Conservation (phyloP, 2,797 vertebrate species). For the Chaenodraco wilsoni region DNA sequence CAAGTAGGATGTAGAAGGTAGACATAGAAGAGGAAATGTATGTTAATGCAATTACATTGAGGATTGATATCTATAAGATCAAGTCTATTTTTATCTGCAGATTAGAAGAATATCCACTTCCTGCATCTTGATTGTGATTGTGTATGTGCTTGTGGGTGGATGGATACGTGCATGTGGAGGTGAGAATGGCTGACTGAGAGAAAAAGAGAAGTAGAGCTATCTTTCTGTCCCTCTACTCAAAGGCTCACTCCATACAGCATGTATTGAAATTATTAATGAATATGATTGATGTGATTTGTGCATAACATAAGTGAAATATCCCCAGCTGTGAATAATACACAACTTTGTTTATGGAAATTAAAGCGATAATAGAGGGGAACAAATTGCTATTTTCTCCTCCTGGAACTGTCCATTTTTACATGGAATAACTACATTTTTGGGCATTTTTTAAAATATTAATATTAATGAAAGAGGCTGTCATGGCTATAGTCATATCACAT, state of each 20-base stretch:
- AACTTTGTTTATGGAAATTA: not conserved
- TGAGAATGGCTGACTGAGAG: conserved; percentile 33
- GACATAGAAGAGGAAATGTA: conserved; percentile 22
- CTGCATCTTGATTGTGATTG: conserved; percentile 7
- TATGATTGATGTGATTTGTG: conserved; percentile 25
- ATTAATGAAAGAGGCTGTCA: too few species aligned
- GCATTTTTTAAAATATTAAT: too few species aligned
- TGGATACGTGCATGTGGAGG: not conserved
- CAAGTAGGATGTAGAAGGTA: conserved; percentile 35
- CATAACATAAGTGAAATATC: not conserved
- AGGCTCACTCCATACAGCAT: conserved; percentile 21
- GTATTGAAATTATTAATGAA: conserved; percentile 19
- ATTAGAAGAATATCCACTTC: conserved; percentile 10
- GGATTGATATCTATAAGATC: conserved; percentile 18
- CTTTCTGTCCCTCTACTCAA: conserved; percentile 1
- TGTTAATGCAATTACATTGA: conserved; percentile 29
- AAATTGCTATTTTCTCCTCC: not conserved
- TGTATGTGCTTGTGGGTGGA: not conserved
- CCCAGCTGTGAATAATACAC: conserved; percentile 16
- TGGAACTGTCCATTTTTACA: not conserved
- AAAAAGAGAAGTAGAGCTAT: conserved; percentile 14
- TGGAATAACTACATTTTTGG: too few species aligned
- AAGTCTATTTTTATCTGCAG: conserved; percentile 32
- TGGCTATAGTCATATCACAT: too few species aligned
- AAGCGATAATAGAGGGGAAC: not conserved